phyloP scores from a whole-genome alignment of 2,113 vertebrate genomes.

The Cebidichthys violaceus region DNA sequence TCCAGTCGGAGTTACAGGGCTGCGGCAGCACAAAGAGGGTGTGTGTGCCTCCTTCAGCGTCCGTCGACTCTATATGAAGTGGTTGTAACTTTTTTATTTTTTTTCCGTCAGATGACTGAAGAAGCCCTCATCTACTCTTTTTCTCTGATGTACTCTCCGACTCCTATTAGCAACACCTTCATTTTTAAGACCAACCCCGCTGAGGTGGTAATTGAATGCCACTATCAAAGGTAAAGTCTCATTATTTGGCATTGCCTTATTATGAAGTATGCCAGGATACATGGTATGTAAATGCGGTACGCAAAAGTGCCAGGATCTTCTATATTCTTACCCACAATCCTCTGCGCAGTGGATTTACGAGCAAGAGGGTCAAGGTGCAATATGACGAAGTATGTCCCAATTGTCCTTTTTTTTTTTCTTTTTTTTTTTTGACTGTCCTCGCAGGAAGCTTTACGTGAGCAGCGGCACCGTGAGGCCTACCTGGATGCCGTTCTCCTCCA shows the following conservation, averaged over 20 bases:
- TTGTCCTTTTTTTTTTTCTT: too few species aligned
- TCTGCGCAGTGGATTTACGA: not conserved
- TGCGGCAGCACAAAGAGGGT: slow-evolving; percentile 68
- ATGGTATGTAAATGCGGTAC: too few species aligned
- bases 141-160: slow-evolving; percentile 66
- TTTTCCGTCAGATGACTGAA: slow-evolving; percentile 66
- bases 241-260: not conserved
- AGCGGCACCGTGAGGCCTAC: slow-evolving; percentile 61
- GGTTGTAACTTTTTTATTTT: not conserved
- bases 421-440: slow-evolving; percentile 16
- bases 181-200: slow-evolving; percentile 69
- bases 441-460: slow-evolving; percentile 71
- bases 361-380: not conserved
- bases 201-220: slow-evolving; percentile 69
- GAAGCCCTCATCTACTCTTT: slow-evolving; percentile 74
- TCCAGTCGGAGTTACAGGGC: slow-evolving; percentile 56
- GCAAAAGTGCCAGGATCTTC: too few species aligned
- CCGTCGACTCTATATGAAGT: not conserved
- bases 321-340: not conserved
- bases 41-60: not conserved
- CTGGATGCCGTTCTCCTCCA: slow-evolving; percentile 55
- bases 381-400: not conserved
- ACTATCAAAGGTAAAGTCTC: slow-evolving; percentile 72
- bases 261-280: too few species aligned
- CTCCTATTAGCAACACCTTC: slow-evolving; percentile 41